Evolutionary conservation across 1,140 invertebrate species (phyloP), one percentile per base, ranked within the genome.

Genomic region (Lanistes nyassanus): DNA sequence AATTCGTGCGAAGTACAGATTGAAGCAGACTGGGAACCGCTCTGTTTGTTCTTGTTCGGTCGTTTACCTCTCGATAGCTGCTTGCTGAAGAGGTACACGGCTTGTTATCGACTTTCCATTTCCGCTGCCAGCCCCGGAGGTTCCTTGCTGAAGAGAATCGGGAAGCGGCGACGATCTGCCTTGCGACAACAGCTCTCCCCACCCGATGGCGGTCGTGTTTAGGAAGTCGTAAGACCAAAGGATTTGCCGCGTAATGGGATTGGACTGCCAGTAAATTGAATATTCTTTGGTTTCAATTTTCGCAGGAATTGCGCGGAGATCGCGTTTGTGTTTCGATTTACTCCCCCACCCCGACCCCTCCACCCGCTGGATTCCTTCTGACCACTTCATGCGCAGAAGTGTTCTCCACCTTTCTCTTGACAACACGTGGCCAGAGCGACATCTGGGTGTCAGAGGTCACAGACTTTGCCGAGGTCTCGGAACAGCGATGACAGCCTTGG

Each of bases 251-350:
- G 56, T 60, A 60, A 60, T 60, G 56, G 29, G 56, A 60, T 60
- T 60, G 56, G 56, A 31, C 56, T 31, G 56, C 23, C 56, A 16
- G 56, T 60, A 60, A 60, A 60, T 60, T 60, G 56, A 60, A 26
- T 60, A 60, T 60, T 60, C 56, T 60, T 60, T 60, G 56, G 56
- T 60, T 60, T 60, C 56, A 60, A 60, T 60, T 60, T 60, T 60
- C 56, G 9, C 11, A 60, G 56, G 29, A 60, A 60, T 60, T 60
- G 56, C 56, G 23, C 23, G 13, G n/a, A 60, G 56, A 60, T 60
- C 56, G 56, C 56, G 56, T 60, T 31, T 60, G 56, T 60, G 56
- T 60, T 23, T 60, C n/a, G 56, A 60, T 31, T 60, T 60, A 60
- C 56, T 31, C 13, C 29, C n/a, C 56, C n/a, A n/a, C n/a, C n/a